Evolutionary conservation across 1,140 invertebrate genomes (phyloP), one percentile per base, ranked within the genome.

Genomic region (Diabrotica virgifera): DNA sequence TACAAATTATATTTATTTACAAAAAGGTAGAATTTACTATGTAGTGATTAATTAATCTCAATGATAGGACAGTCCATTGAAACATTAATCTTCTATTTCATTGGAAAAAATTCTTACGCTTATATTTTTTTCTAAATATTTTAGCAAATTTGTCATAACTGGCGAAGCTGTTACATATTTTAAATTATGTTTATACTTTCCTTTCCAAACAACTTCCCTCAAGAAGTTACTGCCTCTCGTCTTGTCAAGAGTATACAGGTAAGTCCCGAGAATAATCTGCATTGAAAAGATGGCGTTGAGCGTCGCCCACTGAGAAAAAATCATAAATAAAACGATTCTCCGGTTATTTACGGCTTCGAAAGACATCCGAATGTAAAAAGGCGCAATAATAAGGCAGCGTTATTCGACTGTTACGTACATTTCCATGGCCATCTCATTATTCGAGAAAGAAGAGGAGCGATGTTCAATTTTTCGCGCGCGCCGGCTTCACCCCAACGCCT

Each of bases 391-490:
- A 65, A 59, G 59, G 58, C 51, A 57, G 63, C 63, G 59, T 65
- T 68, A 65, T 63, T 68, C 67, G 53, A 65, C 63, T 62, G 57
- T 57, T 60, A 63, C 59, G 57, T 65, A 61, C 62, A 61, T 66
- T 69, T 69, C 64, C 62, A 57, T 66, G 68, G 68, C 68, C 62
- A 70, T 67, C 68, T 67, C 67, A 69, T 72, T 72, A 72, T 72
- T 70, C 70, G 66, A 57, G 60, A 55, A 50, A 51, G 38, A 50
- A 62, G 60, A 62, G 52, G 60, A 62, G 60, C 60, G 68, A 67
- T 67, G 70, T 70, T 72, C 65, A 72, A 68, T 72, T 72, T 72
- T 70, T 70, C 69, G 66, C 69, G 54, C 68, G 40, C 58, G 58
- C 37, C 38, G 36, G 11, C 46, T 14, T 62, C 52, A 54, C 69